These are phyloP conservation scores for Pollenia griseotomentosa DNA, from an alignment of 2,888 invertebrate species.

Conservation along the genomic window DNA sequence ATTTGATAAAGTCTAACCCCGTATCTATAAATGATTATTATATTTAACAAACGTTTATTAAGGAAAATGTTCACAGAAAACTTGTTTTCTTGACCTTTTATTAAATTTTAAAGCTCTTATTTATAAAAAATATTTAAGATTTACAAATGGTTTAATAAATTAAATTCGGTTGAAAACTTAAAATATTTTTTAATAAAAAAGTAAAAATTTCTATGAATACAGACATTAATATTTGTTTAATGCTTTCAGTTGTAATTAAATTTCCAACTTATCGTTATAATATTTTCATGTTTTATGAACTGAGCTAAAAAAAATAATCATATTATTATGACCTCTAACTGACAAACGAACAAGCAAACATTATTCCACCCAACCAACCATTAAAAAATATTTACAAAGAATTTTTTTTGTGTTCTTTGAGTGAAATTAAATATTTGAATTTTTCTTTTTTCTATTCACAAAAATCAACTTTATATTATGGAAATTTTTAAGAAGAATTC, in stretches of 20 bases:
- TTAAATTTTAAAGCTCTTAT: too few relatives aligned
- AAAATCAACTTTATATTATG: not conserved
- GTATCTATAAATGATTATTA: too few relatives aligned
- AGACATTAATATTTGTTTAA: not conserved
- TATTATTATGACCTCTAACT: conserved; percentile 8
- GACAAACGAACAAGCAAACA: not conserved
- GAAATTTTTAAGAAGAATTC: too few relatives aligned
- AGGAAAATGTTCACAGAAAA: too few relatives aligned
- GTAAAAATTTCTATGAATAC: too few relatives aligned
- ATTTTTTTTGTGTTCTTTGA: conserved; percentile 15
- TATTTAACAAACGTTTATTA: too few relatives aligned
- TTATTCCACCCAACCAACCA: conserved; percentile 21
- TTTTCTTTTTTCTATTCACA: not conserved
- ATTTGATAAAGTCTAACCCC: too few relatives aligned
- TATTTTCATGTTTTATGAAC: not conserved
- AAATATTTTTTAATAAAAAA: too few relatives aligned
- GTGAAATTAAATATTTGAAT: conserved; percentile 4
- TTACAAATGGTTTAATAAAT: too few relatives aligned
- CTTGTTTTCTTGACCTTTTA: too few relatives aligned
- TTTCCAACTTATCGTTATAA: not conserved
- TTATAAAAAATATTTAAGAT: too few relatives aligned
- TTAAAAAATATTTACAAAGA: conserved; percentile 34
- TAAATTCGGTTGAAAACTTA: too few relatives aligned
- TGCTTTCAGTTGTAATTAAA: not conserved
- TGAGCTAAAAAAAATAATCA: not conserved